Evolutionary conservation across 1,140 invertebrate genomes (phyloP).

Genomic region (Diachasma alloeum): DNA sequence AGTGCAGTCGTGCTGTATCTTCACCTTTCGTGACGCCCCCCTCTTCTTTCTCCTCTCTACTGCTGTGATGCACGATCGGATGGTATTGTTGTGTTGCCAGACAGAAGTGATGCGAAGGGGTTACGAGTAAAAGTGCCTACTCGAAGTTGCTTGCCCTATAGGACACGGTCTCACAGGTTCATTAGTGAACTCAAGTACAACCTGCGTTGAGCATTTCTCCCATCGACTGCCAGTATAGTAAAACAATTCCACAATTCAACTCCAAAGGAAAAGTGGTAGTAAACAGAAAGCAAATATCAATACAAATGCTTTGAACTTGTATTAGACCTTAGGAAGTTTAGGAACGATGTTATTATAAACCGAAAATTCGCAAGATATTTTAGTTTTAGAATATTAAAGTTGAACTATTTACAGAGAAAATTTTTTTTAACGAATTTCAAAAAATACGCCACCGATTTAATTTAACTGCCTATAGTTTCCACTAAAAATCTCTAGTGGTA

Average conservation of each 20-base stretch:
- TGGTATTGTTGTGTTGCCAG: background rate
- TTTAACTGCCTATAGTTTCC: too few relatives aligned
- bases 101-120: slow-evolving; percentile 4
- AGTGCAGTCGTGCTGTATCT: background rate
- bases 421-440: too few relatives aligned
- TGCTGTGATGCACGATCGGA: background rate
- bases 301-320: background rate
- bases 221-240: background rate
- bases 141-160: background rate
- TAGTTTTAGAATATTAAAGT: too few relatives aligned
- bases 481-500: too few relatives aligned
- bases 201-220: background rate
- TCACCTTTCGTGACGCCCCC: background rate
- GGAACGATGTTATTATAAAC: too few relatives aligned
- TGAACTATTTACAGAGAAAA: too few relatives aligned
- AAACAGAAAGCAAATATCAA: background rate
- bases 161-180: slow-evolving; percentile 1
- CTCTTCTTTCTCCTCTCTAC: background rate
- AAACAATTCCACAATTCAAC: background rate
- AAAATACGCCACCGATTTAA: too few relatives aligned
- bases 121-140: background rate
- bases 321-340: too few relatives aligned
- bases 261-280: background rate
- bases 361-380: too few relatives aligned
- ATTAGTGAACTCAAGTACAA: background rate